Evolutionary conservation across 2,797 vertebrate genomes (phyloP), one percentile per base, ranked within the genome.

Genomic region (Momotus momota): DNA sequence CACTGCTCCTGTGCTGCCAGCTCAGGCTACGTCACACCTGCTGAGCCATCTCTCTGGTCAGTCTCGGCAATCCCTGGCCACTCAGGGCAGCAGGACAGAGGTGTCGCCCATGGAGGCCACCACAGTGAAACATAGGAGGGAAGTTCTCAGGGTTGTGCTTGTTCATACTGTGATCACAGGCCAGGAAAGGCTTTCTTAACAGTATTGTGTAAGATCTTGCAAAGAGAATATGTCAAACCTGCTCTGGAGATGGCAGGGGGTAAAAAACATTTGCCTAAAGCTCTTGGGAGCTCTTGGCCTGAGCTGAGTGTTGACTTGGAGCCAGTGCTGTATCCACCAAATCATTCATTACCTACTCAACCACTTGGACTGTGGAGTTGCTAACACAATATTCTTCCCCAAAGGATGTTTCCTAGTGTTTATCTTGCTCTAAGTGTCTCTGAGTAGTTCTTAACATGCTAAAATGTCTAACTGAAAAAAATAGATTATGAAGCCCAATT

Each of bases 361-460:
- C 26, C 16, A 22, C 2, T 9, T 70, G 62, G n/a, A 23, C 74
- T 33, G 8, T 54, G 70, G 67, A 45, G 31, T 7, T 81, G 58
- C 43, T 86, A 83, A 67, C 55, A 90, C 20, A 61, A 4, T 74
- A 29, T 35, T 72, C 45, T 26, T 89, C 61, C 29, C 65, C 54
- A 40, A 45, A 61, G 79, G 14, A 62, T 67, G 61, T 90, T 83
- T 91, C 52, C 57, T 55, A 57, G 33, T 74, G 65, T 80, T 95
- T 93, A 83, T 95, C 82, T 85, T 57, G 48, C 27, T 66, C 25
- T 35, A 81, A 86, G 74, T 77, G 75, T 83, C 78, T 85, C 75
- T 86, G 64, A 94, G 85, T 57, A 81, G 74, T 25, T 88, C 86
- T 48, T 72, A 62, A 81, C 55, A 54, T 40, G 62, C 70, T 81